Percentiles rank a stretch among this genome's conserved stretches.
phyloP scores from a whole-genome alignment of 2,888 invertebrate species.

The Baronia brevicornis region DNA sequence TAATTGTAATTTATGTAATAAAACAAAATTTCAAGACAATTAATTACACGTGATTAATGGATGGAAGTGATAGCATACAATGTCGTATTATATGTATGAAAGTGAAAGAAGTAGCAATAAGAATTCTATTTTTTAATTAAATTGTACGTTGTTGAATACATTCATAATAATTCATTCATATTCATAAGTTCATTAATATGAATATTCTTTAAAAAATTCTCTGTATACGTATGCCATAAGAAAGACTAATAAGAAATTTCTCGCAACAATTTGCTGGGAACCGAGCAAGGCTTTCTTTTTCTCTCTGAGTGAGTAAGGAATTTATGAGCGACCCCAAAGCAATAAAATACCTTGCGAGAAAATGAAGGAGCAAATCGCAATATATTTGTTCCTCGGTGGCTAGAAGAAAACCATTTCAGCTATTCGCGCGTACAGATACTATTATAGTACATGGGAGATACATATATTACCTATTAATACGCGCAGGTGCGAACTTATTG shows the following conservation, averaged over 20 bases:
- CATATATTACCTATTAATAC: slow-evolving; percentile 12
- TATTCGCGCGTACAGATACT: slow-evolving; percentile 57
- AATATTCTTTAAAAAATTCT: too few species aligned
- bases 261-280: slow-evolving; percentile 59
- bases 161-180: too few species aligned
- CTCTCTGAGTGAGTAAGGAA: slow-evolving; percentile 67
- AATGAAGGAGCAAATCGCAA: slow-evolving; percentile 74
- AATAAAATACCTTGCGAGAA: slow-evolving; percentile 74
- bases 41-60: too few species aligned
- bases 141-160: too few species aligned
- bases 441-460: slow-evolving; percentile 34
- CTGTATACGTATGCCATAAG: slow-evolving; percentile 44
- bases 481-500: slow-evolving; percentile 26
- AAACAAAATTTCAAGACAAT: too few species aligned
- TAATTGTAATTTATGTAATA: too few species aligned
- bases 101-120: too few species aligned
- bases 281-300: slow-evolving; percentile 64
- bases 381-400: slow-evolving; percentile 70
- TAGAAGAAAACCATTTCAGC: slow-evolving; percentile 58
- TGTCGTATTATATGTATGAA: too few species aligned
- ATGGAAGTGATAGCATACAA: too few species aligned
- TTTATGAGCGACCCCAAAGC: slow-evolving; percentile 71
- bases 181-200: too few species aligned
- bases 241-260: slow-evolving; percentile 61
- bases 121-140: too few species aligned